These are phyloP conservation scores for Turritopsis rubra DNA, from an alignment of 30 jellyfish, hydroid and myxozoan species.

Conservation along the genomic window DNA sequence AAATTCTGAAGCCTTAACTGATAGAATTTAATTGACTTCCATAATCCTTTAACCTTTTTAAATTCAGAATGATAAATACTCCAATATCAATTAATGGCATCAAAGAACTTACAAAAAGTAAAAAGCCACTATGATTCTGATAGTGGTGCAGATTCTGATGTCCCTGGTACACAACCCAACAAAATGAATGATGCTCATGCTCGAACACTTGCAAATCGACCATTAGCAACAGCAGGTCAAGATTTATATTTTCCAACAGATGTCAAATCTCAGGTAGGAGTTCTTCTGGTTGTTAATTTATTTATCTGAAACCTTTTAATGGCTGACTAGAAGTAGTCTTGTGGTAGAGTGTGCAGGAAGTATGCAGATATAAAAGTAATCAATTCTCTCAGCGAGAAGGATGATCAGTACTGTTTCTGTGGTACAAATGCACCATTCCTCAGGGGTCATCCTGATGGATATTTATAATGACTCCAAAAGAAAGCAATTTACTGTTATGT, in stretches of 20 bases:
- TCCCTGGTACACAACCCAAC: neutral
- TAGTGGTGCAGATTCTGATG: conserved; percentile 3
- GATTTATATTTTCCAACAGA: neutral
- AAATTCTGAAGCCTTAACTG: too few relatives aligned
- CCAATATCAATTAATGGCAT: neutral
- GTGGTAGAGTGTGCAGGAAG: too few relatives aligned
- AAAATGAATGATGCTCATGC: conserved; percentile 4
- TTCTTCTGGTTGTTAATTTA: neutral
- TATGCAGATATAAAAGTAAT: too few relatives aligned
- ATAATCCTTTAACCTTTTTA: neutral
- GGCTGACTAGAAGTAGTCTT: too few relatives aligned
- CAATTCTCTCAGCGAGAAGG: too few relatives aligned
- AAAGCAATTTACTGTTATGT: too few relatives aligned
- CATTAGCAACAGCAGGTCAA: neutral
- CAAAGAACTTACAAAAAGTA: neutral
- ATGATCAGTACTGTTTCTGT: too few relatives aligned
- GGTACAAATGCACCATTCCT: too few relatives aligned
- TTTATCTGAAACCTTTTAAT: too few relatives aligned
- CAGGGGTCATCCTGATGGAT: too few relatives aligned
- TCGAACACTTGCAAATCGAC: neutral
- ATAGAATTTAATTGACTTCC: too few relatives aligned
- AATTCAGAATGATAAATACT: neutral
- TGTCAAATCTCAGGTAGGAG: neutral
- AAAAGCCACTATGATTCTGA: neutral
- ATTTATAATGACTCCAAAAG: too few relatives aligned